Evolutionary conservation across 35 echinoderm and acorn worm genomes (phyloP).

Genomic region (Diadema setosum): DNA sequence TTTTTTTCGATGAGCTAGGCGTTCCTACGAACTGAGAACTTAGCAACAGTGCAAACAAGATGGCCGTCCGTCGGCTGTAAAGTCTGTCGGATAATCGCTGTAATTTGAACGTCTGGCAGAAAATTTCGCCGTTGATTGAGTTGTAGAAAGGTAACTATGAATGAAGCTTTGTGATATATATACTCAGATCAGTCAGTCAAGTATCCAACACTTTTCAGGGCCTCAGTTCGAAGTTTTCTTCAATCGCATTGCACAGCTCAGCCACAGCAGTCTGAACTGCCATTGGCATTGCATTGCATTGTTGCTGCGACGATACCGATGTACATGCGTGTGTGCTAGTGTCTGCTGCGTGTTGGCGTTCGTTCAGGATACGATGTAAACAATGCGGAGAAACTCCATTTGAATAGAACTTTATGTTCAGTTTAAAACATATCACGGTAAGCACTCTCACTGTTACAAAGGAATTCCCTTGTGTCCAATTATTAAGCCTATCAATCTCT

Average conservation of each 20-base stretch:
- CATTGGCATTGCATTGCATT: no score
- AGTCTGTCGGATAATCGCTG: not conserved
- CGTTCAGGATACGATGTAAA: no score
- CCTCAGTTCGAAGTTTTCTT: not conserved
- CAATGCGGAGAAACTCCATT: no score
- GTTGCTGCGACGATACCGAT: no score
- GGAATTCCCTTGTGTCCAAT: no score
- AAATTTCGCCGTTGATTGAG: not conserved
- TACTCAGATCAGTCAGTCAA: not conserved
- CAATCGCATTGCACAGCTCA: not conserved
- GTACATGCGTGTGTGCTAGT: no score
- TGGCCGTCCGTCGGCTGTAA: not conserved
- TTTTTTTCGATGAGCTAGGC: not conserved
- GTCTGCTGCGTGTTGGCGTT: no score
- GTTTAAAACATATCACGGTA: no score
- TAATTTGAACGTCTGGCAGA: not conserved
- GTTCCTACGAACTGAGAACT: not conserved
- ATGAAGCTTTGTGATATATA: not conserved
- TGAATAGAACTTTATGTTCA: no score
- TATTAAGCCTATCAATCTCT: no score
- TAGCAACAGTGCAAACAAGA: constrained; percentile 20
- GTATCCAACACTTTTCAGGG: not conserved
- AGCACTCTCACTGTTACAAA: no score
- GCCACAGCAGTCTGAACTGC: not conserved
- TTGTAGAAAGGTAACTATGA: not conserved